Base-by-base conservation (phyloP, 2,888 invertebrate genomes). In the Serripes groenlandicus region DNA sequence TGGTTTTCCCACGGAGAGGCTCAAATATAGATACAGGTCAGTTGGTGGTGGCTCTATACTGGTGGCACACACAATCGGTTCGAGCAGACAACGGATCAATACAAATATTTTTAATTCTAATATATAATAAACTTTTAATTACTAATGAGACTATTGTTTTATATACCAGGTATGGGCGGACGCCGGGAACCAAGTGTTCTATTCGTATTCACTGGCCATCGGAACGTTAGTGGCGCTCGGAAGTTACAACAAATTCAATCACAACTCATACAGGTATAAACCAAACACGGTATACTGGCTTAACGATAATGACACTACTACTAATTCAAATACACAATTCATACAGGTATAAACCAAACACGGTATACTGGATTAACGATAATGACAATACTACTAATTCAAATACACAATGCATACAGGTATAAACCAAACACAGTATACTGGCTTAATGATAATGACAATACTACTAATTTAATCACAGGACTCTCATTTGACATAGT, bases 261-360 rank as follows among this genome's bases (percentile, higher is more conserved):
- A 85, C 42, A 78, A 85, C 34, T 60, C 81, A 3, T 81, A 81
- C 73, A 78, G 84, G 84, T 85, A 75, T 23, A 21, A 49, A 49
- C n/a, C n/a, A n/a, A n/a, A n/a, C n/a, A n/a, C n/a, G n/a, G n/a
- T n/a, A n/a, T n/a, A n/a, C n/a, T n/a, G n/a, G n/a, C n/a, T n/a
- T n/a, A n/a, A n/a, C n/a, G n/a, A n/a, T n/a, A n/a, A n/a, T n/a
- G 84, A 9, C 78, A 78, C 34, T 85, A 81, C 75, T 81, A 81
- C 52, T 78, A 81, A 56, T 85, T 85, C 54, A 66, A 75, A 28
- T n/a, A n/a, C 81, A 85, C 42, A 78, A 85, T 37, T 60, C 81
- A 3, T 81, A 81, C 73, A 78, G 84, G 84, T 85, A 75, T 23
- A 21, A 49, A 49, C n/a, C n/a, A n/a, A n/a, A n/a, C n/a, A n/a